Base-by-base conservation (phyloP, 2,888 invertebrate genomes). In the Glaucopsyche alexis region DNA sequence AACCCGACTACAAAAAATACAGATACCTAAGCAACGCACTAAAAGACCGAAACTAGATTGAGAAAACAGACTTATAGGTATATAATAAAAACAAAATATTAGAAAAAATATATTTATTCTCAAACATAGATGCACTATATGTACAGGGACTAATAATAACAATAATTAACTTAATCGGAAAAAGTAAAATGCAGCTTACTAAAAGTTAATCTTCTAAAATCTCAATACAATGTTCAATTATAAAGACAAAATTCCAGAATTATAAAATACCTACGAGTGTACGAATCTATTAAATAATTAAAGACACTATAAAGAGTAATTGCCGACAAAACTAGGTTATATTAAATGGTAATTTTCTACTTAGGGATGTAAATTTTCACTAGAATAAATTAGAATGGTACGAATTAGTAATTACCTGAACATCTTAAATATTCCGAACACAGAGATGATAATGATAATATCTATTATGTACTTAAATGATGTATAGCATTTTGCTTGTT, bases 311-410 rank as follows among this genome's bases (percentile, higher is more conserved):
- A 14, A 60, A 38, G 29, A 38, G 60, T 7, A 38, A 60, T 60
- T 38, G 60, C 29, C 29, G 38, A 60, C 60, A 29, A 60, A 60
- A 16, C 29, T 60, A 60, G 60, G 11, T 42, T 42, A 29, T 55
- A 55, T 9, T 29, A 29, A 60, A 13, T 60, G 13, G 14, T 60
- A 60, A 29, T 38, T 60, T 38, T 2, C 29, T 19, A 13, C 29
- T 60, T 29, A 60, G 5, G 13, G 60, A 60, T 29, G 60, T 60
- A 60, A 13, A 60, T 60, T 38, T 60, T 60, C 60, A 60, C 29
- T 60, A 60, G 60, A 60, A 60, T 60, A 60, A 60, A 60, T 60
- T 60, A 60, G 60, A 60, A 60, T 38, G 60, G 60, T 29, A 60
- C 29, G 29, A 60, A 38, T 60, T 29, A 60, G 29, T 60, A 60